Evolutionary conservation across 2,797 vertebrate genomes (phyloP).

Genomic region (Silurus aristotelis): DNA sequence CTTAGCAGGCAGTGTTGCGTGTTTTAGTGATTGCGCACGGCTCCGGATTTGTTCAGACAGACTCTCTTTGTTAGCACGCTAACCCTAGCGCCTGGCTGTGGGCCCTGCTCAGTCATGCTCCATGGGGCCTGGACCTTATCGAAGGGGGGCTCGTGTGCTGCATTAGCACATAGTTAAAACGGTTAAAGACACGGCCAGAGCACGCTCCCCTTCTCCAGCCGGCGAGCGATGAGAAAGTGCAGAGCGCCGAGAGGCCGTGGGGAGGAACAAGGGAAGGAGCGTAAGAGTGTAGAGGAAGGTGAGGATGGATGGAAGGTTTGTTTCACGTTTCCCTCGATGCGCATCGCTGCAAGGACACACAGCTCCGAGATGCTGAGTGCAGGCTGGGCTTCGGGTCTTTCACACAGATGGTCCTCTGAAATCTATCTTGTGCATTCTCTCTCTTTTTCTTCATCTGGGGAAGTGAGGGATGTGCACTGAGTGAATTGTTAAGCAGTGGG

Average conservation of each 20-base stretch:
- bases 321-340: conserved; percentile 57
- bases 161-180: conserved; percentile 61
- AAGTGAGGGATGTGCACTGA: conserved; percentile 8
- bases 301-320: conserved; percentile 51
- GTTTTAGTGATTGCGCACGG: conserved; percentile 47
- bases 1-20: conserved; percentile 50
- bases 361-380: conserved; percentile 52
- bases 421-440: neutral
- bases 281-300: conserved; percentile 28
- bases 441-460: conserved; percentile 31
- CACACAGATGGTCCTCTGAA: conserved; percentile 63
- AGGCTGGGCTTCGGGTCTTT: conserved; percentile 45
- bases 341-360: conserved; percentile 55
- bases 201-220: conserved; percentile 46
- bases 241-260: conserved; percentile 44
- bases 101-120: conserved; percentile 52
- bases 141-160: conserved; percentile 36
- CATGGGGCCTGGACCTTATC: conserved; percentile 39
- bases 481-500: conserved; percentile 31
- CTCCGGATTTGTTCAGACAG: conserved; percentile 54
- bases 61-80: conserved; percentile 51
- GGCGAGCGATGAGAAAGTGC: conserved; percentile 59
- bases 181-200: conserved; percentile 51
- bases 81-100: conserved; percentile 50
- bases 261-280: conserved; percentile 25